Evolutionary conservation across 2,888 invertebrate species (phyloP).

Genomic region (Congeria kusceri): DNA sequence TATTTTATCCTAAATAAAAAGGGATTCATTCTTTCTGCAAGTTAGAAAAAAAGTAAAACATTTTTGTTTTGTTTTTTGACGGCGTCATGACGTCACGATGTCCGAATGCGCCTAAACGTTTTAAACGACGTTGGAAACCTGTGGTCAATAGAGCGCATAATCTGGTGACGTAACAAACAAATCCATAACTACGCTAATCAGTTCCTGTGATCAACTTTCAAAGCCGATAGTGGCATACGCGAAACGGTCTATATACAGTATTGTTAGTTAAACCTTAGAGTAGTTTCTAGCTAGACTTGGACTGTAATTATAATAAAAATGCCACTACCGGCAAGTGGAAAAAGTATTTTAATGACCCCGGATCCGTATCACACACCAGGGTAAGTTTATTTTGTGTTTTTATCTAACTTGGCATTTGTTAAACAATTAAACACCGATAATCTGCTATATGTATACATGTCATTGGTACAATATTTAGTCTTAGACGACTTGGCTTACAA

Average conservation of each 20-base stretch:
- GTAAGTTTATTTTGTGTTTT: constrained; percentile 65
- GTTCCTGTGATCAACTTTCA: constrained; percentile 13
- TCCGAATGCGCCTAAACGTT: constrained; percentile 10
- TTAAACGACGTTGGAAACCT: constrained; percentile 38
- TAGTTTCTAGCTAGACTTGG: constrained; percentile 11
- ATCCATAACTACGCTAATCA: constrained; percentile 72
- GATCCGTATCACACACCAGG: constrained; percentile 82
- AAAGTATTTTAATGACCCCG: constrained; percentile 79
- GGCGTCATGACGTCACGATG: not conserved
- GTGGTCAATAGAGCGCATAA: constrained; percentile 51
- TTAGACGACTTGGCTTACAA: too few relatives aligned
- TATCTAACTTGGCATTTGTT: constrained; percentile 14
- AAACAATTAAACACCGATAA: constrained; percentile 9
- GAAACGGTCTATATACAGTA: not conserved
- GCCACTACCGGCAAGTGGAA: constrained; percentile 70
- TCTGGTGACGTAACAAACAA: constrained; percentile 69
- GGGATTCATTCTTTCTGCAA: too few relatives aligned
- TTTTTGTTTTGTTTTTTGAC: too few relatives aligned
- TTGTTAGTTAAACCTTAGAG: constrained; percentile 3
- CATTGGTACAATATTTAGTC: too few relatives aligned
- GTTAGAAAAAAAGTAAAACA: too few relatives aligned
- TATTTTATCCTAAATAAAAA: too few relatives aligned
- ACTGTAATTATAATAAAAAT: constrained; percentile 47
- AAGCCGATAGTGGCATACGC: not conserved
- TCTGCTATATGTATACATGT: too few relatives aligned